Conservation (phyloP, 2,888 invertebrate genomes). For the Hydropsyche betteni region DNA sequence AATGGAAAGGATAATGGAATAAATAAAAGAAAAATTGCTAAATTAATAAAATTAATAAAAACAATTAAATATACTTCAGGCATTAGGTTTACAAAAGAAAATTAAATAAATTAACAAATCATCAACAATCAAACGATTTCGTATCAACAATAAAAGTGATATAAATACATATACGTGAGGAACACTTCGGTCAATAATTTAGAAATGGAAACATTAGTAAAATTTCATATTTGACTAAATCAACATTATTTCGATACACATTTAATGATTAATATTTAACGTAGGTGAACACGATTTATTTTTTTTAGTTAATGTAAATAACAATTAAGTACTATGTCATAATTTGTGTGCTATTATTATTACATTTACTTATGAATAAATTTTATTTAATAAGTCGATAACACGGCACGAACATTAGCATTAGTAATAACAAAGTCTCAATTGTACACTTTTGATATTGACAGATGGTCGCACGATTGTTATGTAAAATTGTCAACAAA, state of each 20-base stretch:
- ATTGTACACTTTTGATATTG: conserved; percentile 42
- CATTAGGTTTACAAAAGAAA: conserved; percentile 4
- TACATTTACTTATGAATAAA: conserved; percentile 47
- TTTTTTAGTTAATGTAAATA: conserved; percentile 51
- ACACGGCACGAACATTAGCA: conserved; percentile 49
- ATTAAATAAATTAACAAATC: not conserved
- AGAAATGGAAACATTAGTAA: conserved; percentile 25
- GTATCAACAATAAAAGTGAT: conserved; percentile 28
- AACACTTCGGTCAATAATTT: conserved; percentile 25
- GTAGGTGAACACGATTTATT: conserved; percentile 52
- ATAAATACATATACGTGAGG: conserved; percentile 1
- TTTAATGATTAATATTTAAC: conserved; percentile 46
- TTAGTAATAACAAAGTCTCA: conserved; percentile 45
- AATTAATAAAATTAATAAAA: conserved; percentile 41
- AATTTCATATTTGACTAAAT: conserved; percentile 26
- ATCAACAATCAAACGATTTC: conserved; percentile 29
- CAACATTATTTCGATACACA: conserved; percentile 37
- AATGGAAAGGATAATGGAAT: conserved; percentile 36
- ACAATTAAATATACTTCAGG: conserved; percentile 30
- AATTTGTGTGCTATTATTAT: conserved; percentile 51
- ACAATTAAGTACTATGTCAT: conserved; percentile 46
- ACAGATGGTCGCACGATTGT: conserved; percentile 18
- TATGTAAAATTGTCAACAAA: conserved; percentile 45
- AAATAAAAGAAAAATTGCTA: conserved; percentile 38
- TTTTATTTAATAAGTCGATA: conserved; percentile 44